A percentile compares a stretch with the other conserved stretches of the same genome.
Evolutionary conservation across 2,113 vertebrate genomes (phyloP).

Genomic region (Charadrius vociferus): DNA sequence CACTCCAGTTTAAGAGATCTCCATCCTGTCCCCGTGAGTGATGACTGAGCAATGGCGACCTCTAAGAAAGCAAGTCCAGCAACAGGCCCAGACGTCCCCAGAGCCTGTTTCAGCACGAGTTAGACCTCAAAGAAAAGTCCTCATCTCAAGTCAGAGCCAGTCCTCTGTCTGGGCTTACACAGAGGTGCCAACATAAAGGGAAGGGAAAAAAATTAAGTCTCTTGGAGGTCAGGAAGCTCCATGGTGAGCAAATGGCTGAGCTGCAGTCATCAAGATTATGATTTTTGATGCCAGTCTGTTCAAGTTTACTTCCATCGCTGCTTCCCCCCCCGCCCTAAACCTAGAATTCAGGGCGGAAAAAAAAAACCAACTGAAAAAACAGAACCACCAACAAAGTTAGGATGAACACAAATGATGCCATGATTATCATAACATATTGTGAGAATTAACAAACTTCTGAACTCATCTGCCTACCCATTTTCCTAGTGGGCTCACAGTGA

Average conservation of each 20-base stretch:
- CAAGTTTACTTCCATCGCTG: neutral
- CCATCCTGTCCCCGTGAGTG: neutral
- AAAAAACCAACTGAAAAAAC: neutral
- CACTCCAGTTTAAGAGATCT: neutral
- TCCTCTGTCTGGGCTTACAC: neutral
- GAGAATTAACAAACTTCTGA: neutral
- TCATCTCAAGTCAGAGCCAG: neutral
- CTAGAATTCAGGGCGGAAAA: neutral
- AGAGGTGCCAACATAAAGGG: neutral
- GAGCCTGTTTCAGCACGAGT: neutral
- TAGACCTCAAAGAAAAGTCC: neutral
- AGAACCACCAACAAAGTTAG: neutral
- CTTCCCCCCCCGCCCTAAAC: neutral
- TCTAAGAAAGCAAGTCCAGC: neutral
- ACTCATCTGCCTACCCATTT: neutral
- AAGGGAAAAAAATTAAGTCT: neutral
- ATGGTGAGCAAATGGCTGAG: neutral
- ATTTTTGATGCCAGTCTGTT: neutral
- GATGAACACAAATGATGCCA: neutral
- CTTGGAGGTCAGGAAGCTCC: neutral
- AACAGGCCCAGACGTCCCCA: neutral
- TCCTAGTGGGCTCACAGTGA: neutral
- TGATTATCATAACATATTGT: accelerated
- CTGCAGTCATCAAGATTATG: accelerated
- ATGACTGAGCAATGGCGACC: neutral